These are phyloP conservation scores for Drosophila lowei DNA, from an alignment of 1,140 invertebrate genomes.

Conservation along the genomic window DNA sequence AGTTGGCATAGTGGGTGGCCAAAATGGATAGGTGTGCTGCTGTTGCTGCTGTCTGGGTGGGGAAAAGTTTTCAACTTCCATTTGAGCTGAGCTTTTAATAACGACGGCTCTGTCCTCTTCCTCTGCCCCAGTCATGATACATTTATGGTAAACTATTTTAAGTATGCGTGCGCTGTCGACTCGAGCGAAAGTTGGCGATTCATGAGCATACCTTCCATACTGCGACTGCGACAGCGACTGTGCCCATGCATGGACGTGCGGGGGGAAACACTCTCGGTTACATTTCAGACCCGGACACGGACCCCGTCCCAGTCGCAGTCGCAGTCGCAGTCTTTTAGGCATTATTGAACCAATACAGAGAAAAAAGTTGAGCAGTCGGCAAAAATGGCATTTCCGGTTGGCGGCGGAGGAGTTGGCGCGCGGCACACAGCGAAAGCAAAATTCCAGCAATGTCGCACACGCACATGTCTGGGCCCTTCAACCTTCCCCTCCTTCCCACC, in stretches of 20 bases:
- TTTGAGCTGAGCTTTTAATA: slow-evolving; percentile 55
- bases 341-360: slow-evolving; percentile 54
- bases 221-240: background rate
- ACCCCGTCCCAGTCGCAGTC: too few species aligned
- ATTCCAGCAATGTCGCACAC: slow-evolving; percentile 64
- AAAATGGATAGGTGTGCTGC: too few species aligned
- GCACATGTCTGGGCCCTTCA: background rate
- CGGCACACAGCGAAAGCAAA: slow-evolving; percentile 26
- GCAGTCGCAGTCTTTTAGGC: background rate
- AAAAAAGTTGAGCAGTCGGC: slow-evolving; percentile 40
- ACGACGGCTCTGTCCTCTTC: background rate
- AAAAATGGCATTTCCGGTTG: slow-evolving; percentile 73
- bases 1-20: too few species aligned
- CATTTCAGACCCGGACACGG: too few species aligned
- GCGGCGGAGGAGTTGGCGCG: slow-evolving; percentile 26
- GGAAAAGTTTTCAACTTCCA: slow-evolving; percentile 46
- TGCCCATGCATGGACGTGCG: background rate
- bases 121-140: slow-evolving; percentile 1
- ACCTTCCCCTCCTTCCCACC: background rate
- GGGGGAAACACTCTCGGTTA: background rate
- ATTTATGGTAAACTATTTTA: slow-evolving; percentile 41
- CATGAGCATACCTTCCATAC: slow-evolving; percentile 26
- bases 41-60: too few species aligned
- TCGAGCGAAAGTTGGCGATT: slow-evolving; percentile 57
- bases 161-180: slow-evolving; percentile 35